Evolutionary conservation across 2,888 invertebrate genomes (phyloP).

Genomic region (Cheilosia vernalis): DNA sequence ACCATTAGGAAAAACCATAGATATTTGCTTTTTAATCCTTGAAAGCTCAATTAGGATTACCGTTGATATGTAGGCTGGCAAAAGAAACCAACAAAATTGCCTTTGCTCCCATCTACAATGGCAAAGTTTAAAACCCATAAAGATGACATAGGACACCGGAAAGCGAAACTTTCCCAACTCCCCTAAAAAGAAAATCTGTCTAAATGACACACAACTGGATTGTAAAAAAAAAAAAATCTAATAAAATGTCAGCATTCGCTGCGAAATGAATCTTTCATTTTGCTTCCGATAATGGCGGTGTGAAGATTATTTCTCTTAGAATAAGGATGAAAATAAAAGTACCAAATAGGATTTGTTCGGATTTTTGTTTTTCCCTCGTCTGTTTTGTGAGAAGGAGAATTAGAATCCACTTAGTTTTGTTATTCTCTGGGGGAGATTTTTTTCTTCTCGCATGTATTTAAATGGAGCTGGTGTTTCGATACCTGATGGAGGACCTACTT

Average conservation of each 20-base stretch:
- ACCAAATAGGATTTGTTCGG: constrained; percentile 49
- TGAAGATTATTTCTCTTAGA: constrained; percentile 49
- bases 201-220: constrained; percentile 64
- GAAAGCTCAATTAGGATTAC: constrained; percentile 73
- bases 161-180: neutral
- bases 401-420: constrained; percentile 41
- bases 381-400: constrained; percentile 16
- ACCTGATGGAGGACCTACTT: constrained; percentile 27
- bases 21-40: constrained; percentile 70
- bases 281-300: constrained; percentile 38
- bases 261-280: constrained; percentile 53
- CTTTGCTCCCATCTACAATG: neutral
- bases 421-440: neutral
- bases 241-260: constrained; percentile 60
- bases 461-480: constrained; percentile 22
- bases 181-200: neutral
- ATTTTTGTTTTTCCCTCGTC: neutral
- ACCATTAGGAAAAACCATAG: constrained; percentile 53
- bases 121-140: constrained; percentile 66
- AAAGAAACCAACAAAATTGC: neutral
- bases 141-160: constrained; percentile 1
- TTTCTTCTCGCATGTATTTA: constrained; percentile 1
- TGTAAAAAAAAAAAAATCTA: constrained; percentile 70
- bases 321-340: constrained; percentile 55
- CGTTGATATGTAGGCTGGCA: constrained; percentile 41